Base-by-base conservation (phyloP, 2,888 invertebrate genomes). In the Lycia hirtaria region DNA sequence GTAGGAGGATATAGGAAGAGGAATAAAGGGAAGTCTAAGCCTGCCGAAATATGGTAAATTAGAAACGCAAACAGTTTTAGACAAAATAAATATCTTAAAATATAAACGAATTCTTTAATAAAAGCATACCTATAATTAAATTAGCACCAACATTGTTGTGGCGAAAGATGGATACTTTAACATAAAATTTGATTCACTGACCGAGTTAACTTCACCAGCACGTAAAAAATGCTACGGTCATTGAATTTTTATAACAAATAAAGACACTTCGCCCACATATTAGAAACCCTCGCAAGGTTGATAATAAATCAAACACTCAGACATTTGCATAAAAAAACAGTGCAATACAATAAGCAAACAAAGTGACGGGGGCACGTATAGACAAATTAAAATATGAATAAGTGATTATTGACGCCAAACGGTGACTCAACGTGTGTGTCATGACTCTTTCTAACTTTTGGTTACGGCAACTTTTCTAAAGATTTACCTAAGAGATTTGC, bases 341-440 rank as follows among this genome's bases (percentile, higher is more conserved):
- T 44, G 49, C 81, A 81, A 82, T 72, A 80, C 71, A 75, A 69
- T 72, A 74, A 71, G 76, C 73, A 75, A 78, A 81, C 72, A 68
- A 68, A 71, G 64, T 66, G 75, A 77, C 81, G 72, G 72, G 62
- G 67, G 64, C 74, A 74, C 71, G 73, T 78, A 85, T 80, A 83
- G 74, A 78, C 76, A 73, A 76, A 80, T 75, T 78, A 76, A 73
- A 76, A 80, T 75, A 67, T 72, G 66, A 69, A 75, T 73, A 68
- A 67, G 65, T 68, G 67, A 61, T 65, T 67, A 67, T 71, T 71
- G 70, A 69, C 62, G 50, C 30, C 17, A 32, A 1, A 47, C 15
- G 60, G 51, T 52, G 57, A 57, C 47, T 51, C 50, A 51, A 60
- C 30, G 22, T 19, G 26, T 44, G 53, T 35, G 53, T 53, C 58